These are phyloP conservation scores for Pseudomyrmex sp. DNA, from an alignment of 1,140 invertebrate species.

Conservation along the genomic window DNA sequence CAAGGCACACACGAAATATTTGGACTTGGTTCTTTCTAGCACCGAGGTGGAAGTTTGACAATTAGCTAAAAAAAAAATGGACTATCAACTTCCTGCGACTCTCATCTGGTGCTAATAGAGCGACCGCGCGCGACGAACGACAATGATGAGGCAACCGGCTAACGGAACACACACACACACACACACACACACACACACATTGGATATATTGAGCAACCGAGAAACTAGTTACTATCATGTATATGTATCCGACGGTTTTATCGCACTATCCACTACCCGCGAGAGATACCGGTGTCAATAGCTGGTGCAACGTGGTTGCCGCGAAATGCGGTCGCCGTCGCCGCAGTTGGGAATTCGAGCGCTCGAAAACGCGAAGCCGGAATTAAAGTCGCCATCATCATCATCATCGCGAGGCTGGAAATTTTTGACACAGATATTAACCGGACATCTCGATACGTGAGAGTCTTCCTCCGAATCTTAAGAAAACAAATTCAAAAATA, in stretches of 20 bases:
- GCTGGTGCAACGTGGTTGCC: conserved; percentile 34
- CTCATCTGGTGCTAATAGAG: conserved; percentile 49
- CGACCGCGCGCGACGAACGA: conserved; percentile 44
- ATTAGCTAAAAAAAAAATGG: conserved; percentile 67
- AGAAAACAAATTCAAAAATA: no score
- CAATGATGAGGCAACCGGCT: conserved; percentile 64
- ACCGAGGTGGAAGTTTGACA: conserved; percentile 36
- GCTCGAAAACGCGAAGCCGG: conserved; percentile 9
- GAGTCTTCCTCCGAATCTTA: no score
- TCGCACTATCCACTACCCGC: no score
- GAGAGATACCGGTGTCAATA: conserved; percentile 32
- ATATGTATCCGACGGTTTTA: background rate
- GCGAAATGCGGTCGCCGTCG: conserved; percentile 34
- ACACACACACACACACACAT: no score
- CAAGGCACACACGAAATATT: no score
- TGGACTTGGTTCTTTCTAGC: background rate
- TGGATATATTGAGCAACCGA: conserved; percentile 52
- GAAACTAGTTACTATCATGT: background rate
- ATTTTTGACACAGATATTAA: background rate
- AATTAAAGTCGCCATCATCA: background rate
- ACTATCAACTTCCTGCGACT: conserved; percentile 67
- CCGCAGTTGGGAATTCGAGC: conserved; percentile 5
- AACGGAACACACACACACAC: conserved; percentile 26
- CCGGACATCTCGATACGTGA: no score
- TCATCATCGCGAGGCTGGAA: background rate